Conservation (phyloP, 1,140 invertebrate species). For the Brachionus koreanus region DNA sequence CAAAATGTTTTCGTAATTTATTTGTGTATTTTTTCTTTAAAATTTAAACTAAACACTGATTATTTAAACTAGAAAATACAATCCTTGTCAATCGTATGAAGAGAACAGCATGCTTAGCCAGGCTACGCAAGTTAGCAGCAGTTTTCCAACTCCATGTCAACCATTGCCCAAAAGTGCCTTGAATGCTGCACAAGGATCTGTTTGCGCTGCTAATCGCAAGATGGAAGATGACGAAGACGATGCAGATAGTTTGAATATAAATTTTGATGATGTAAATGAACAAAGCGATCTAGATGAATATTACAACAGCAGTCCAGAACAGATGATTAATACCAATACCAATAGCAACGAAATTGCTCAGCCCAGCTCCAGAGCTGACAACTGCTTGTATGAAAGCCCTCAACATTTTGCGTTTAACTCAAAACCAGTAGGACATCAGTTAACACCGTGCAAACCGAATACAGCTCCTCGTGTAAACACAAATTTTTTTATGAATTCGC, state of each 20-base stretch:
- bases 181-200: neutral
- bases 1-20: conserved; percentile 37
- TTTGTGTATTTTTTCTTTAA: neutral
- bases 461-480: neutral
- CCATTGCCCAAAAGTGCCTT: neutral
- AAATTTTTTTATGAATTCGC: neutral
- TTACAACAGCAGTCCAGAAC: conserved; percentile 12
- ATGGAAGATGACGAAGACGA: conserved; percentile 31
- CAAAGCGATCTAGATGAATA: conserved; percentile 29
- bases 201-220: neutral
- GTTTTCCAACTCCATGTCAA: neutral
- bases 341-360: neutral
- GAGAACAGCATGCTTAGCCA: neutral
- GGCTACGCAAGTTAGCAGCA: neutral
- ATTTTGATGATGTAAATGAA: conserved; percentile 37
- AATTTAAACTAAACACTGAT: neutral
- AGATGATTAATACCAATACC: neutral
- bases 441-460: neutral
- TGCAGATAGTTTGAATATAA: conserved; percentile 33
- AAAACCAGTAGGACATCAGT: neutral
- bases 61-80: neutral
- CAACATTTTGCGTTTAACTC: neutral
- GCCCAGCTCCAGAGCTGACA: neutral
- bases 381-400: neutral
- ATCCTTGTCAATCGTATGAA: neutral